Base-by-base conservation (phyloP, 1,140 invertebrate genomes). In the Drosophila pachea region DNA sequence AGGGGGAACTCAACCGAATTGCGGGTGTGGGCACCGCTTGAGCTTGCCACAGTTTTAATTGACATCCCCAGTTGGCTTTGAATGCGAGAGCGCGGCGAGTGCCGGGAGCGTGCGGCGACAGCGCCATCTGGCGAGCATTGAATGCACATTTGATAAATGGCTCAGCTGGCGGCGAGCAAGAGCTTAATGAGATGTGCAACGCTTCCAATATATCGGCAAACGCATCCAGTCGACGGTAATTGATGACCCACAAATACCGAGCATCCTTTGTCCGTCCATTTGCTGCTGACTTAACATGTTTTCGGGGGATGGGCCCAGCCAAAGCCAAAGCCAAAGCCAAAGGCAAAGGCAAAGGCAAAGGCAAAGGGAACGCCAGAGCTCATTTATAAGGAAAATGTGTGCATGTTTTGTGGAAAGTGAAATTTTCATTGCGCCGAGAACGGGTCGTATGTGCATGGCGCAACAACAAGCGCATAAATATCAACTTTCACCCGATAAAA, bases 11-110 rank as follows among this genome's bases (percentile, higher is more conserved):
- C 35, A 63, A 65, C 63, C 53, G 55, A 63, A 53, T 43, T 47
- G 73, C 60, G 53, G 40, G 31, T 70, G 60, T 67, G 78, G 76
- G 79, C 79, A 73, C 67, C 79, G 76, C 79, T 84, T 79, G 73
- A 86, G 69, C 62, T 84, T 76, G 81, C 79, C 76, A 76, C 79
- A 83, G 79, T 84, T 83, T 83, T 83, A 83, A 83, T 83, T 83
- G 78, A 83, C 78, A 83, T 73, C 65, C 73, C 63, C 68, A 69
- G 56, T 54, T 63, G 58, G 68, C 63, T 71, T 74, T 67, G 63
- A 67, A 62, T 66, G 35, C 50, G 47, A 53, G 33, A 22, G 22
- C 42, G 55, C 38, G 4, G 6, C n/a, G 40, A 43, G 14, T 36
- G 58, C 31, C 5, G 7, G 22, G 22, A 9, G n/a, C 32, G 45